Conservation (phyloP, 2,797 vertebrate genomes). For the Pangasius macronema region DNA sequence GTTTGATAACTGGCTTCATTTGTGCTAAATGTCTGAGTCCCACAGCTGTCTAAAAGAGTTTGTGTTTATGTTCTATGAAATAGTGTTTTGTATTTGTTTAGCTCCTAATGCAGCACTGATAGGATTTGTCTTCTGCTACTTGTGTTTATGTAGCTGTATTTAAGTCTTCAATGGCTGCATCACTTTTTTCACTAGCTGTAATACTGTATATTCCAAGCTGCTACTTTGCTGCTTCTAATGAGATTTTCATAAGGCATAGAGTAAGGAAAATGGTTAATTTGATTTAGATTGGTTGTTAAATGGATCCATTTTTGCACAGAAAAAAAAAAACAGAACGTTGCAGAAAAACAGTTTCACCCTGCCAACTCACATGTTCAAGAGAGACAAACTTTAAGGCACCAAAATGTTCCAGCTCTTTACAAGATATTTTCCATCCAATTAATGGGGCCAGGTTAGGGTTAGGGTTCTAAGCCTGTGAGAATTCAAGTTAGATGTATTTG, state of each 20-base stretch:
- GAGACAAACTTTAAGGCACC: slow-evolving; percentile 36
- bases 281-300: slow-evolving; percentile 48
- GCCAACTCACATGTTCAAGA: slow-evolving; percentile 40
- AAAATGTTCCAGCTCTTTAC: slow-evolving; percentile 53
- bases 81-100: slow-evolving; percentile 20
- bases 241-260: slow-evolving; percentile 38
- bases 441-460: slow-evolving; percentile 49
- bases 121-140: not conserved
- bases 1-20: no score
- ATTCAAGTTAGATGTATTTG: slow-evolving; percentile 46
- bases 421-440: slow-evolving; percentile 58
- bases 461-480: slow-evolving; percentile 36
- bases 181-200: not conserved
- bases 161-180: not conserved
- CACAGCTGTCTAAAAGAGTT: slow-evolving; percentile 47
- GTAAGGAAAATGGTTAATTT: slow-evolving; percentile 35
- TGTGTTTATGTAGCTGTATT: not conserved
- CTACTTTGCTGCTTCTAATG: slow-evolving; percentile 24
- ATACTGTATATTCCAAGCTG: not conserved
- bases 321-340: slow-evolving; percentile 17
- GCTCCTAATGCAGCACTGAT: not conserved
- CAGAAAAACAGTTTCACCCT: slow-evolving; percentile 16
- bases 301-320: slow-evolving; percentile 21
- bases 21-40: not conserved
- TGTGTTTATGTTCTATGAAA: slow-evolving; percentile 50